These are phyloP conservation scores for Oeneis ivallda DNA, from an alignment of 2,888 invertebrate species.

Conservation along the genomic window DNA sequence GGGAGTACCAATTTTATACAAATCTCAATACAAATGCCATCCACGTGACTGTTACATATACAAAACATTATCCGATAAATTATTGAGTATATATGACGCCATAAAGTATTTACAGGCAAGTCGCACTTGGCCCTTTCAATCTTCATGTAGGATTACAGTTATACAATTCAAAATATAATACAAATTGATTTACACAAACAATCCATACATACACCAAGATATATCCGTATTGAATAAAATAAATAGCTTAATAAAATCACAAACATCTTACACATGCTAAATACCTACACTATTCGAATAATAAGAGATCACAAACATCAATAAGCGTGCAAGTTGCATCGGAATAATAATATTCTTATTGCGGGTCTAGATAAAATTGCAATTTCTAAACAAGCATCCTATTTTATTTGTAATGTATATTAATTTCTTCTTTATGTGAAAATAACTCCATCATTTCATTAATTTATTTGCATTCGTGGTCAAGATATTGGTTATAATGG, in stretches of 20 bases:
- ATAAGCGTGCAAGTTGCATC: not conserved
- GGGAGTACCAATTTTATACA: not conserved
- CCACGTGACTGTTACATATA: not conserved
- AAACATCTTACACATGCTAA: not conserved
- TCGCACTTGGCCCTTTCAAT: not conserved
- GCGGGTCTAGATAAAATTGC: no score
- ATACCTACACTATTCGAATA: constrained; percentile 4
- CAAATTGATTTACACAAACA: not conserved
- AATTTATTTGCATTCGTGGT: no score
- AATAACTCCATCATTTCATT: no score
- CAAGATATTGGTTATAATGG: no score
- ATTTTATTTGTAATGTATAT: no score
- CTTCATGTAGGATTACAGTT: not conserved
- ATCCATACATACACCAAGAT: not conserved
- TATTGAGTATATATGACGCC: not conserved
- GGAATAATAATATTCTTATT: no score
- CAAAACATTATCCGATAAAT: not conserved
- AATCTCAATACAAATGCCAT: not conserved
- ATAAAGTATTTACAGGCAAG: not conserved
- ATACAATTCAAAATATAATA: not conserved
- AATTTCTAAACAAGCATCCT: no score
- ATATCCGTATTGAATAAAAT: not conserved
- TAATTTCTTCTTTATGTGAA: no score
- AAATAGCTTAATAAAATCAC: constrained; percentile 1
- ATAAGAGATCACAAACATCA: not conserved